Conservation (phyloP, 1,140 invertebrate species). For the Drosophila arawakana region DNA sequence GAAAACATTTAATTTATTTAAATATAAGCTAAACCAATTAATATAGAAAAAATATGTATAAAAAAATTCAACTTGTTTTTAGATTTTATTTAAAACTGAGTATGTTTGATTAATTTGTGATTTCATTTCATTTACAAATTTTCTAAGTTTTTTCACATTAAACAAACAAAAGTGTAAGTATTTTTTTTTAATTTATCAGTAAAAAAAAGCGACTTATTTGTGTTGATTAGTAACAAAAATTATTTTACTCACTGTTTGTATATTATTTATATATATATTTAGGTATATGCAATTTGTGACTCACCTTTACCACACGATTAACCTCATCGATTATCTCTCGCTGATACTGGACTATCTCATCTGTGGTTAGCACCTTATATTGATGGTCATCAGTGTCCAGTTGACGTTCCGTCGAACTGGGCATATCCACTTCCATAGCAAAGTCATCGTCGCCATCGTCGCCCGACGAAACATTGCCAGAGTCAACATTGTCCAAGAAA, state of each 20-base stretch:
- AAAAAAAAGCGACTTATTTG: too few species aligned
- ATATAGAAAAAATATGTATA: too few species aligned
- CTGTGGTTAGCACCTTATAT: slow-evolving; percentile 96
- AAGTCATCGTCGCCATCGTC: slow-evolving; percentile 94
- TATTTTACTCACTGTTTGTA: background rate
- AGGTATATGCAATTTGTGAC: slow-evolving; percentile 33
- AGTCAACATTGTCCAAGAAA: slow-evolving; percentile 94
- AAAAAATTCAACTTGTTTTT: too few species aligned
- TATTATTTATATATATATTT: background rate
- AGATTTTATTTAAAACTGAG: too few species aligned
- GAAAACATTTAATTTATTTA: too few species aligned
- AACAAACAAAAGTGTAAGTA: too few species aligned
- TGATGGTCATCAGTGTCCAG: slow-evolving; percentile 95
- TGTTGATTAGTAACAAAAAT: background rate
- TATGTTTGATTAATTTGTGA: too few species aligned
- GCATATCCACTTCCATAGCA: slow-evolving; percentile 95
- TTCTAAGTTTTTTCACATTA: too few species aligned
- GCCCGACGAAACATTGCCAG: slow-evolving; percentile 95
- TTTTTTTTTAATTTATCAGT: too few species aligned
- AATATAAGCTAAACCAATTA: too few species aligned
- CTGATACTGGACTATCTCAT: slow-evolving; percentile 99
- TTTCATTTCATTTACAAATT: too few species aligned
- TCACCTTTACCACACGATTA: slow-evolving; percentile 93
- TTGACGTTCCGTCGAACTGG: slow-evolving; percentile 87
- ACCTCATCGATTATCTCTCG: slow-evolving; percentile 98